phyloP scores from a whole-genome alignment of 2,113 vertebrate genomes.

The Taurulus bubalis region DNA sequence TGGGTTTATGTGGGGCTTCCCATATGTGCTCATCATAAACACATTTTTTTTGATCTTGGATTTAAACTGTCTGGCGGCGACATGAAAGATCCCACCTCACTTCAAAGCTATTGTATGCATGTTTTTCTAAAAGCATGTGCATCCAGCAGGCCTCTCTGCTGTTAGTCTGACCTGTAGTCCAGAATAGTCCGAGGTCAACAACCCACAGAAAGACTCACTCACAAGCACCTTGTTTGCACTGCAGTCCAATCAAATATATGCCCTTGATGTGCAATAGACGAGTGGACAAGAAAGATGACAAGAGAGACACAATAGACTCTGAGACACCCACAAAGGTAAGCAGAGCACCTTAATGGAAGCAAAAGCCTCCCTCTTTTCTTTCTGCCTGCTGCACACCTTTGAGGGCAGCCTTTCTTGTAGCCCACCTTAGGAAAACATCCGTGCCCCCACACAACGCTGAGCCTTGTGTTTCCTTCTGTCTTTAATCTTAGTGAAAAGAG shows the following conservation, averaged over 20 bases:
- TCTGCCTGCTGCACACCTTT: conserved; percentile 68
- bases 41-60: conserved; percentile 48
- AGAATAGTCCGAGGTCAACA: conserved; percentile 43
- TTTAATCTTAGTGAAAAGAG: conserved; percentile 84
- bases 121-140: conserved; percentile 7
- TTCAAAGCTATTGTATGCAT: conserved; percentile 2
- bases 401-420: conserved; percentile 72
- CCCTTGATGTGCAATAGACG: conserved; percentile 36
- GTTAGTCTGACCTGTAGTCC: conserved; percentile 11
- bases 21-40: conserved; percentile 39
- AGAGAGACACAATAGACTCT: conserved; percentile 29
- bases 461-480: conserved; percentile 74
- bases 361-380: conserved; percentile 51
- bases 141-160: conserved; percentile 7
- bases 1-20: conserved; percentile 46
- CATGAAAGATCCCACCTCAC: conserved; percentile 8
- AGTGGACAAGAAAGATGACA: conserved; percentile 52
- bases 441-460: conserved; percentile 81
- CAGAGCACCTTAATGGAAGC: conserved; percentile 57
- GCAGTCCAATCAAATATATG: conserved; percentile 44
- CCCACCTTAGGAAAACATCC: conserved; percentile 87
- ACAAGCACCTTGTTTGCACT: conserved; percentile 33
- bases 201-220: conserved; percentile 17
- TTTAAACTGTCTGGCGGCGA: conserved; percentile 28
- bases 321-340: conserved; percentile 56